Conservation (phyloP, 2,797 vertebrate species). For the Bufotes viridis region DNA sequence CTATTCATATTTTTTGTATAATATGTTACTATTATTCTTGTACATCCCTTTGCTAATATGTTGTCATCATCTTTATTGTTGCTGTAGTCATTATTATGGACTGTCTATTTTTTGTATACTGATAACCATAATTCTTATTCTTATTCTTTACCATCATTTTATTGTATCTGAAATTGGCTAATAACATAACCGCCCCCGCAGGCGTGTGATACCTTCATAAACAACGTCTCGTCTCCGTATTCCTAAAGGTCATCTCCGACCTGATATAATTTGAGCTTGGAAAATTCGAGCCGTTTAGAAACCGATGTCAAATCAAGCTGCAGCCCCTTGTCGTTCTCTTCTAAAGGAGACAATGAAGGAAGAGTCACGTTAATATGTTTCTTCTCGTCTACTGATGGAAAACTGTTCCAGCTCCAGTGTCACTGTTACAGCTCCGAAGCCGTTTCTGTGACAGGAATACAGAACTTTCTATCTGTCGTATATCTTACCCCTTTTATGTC, state of each 20-base stretch:
- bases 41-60: no score
- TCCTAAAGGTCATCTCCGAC: neutral
- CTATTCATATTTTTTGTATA: no score
- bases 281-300: neutral
- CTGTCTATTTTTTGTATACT: no score
- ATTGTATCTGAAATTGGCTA: neutral
- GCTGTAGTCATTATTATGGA: no score
- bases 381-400: slow-evolving; percentile 5
- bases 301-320: neutral
- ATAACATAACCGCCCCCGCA: neutral
- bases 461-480: slow-evolving; percentile 44
- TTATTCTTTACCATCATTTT: neutral
- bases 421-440: slow-evolving; percentile 36
- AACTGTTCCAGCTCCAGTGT: neutral
- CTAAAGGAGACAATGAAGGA: slow-evolving; percentile 27
- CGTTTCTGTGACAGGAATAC: slow-evolving; percentile 48
- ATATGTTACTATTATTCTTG: no score
- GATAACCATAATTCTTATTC: neutral
- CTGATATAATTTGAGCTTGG: neutral
- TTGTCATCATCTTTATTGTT: no score
- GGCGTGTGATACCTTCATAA: neutral
- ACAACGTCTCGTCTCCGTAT: neutral
- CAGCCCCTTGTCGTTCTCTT: neutral
- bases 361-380: neutral
- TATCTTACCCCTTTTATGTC: slow-evolving; percentile 33